A percentile compares a stretch with the other conserved stretches of the same genome.
Evolutionary conservation across 2,797 vertebrate species (phyloP).

Genomic region (Oryzias sinensis): DNA sequence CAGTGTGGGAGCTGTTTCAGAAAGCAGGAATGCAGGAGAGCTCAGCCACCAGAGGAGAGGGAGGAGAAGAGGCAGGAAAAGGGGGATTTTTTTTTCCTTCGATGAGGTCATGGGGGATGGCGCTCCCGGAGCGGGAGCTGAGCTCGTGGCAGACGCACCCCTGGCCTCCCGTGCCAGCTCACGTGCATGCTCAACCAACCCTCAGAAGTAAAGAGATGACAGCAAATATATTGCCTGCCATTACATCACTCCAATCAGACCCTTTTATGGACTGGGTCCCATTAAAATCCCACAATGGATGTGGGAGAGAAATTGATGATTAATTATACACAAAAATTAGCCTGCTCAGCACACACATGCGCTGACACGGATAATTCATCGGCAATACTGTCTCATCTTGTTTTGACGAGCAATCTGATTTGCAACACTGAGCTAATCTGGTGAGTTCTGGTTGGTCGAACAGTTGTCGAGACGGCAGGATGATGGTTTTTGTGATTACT

Average conservation of each 20-base stretch:
- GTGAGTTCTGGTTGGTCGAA: constrained; percentile 24
- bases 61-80: constrained; percentile 42
- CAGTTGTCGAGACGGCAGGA: constrained; percentile 63
- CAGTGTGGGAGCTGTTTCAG: constrained; percentile 75
- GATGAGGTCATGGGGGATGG: constrained; percentile 77
- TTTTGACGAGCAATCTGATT: constrained; percentile 50
- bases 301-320: constrained; percentile 57
- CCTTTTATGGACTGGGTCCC: constrained; percentile 50
- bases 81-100: constrained; percentile 69
- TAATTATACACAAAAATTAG: constrained; percentile 55
- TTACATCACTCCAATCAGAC: constrained; percentile 42
- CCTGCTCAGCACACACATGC: constrained; percentile 41
- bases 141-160: constrained; percentile 70
- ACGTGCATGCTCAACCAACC: constrained; percentile 24
- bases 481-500: constrained; percentile 72
- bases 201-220: constrained; percentile 50
- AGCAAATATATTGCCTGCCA: constrained; percentile 62
- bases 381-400: constrained; percentile 45
- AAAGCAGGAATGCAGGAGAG: constrained; percentile 71
- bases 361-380: constrained; percentile 52
- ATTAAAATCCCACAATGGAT: constrained; percentile 62
- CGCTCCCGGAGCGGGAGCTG: constrained; percentile 52
- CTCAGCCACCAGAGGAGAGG: constrained; percentile 56
- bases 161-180: constrained; percentile 58
- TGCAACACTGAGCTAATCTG: constrained; percentile 23